A percentile compares a stretch with the other conserved stretches of the same genome.
phyloP scores from a whole-genome alignment of 2,888 invertebrate species.

The Nematopogon swammerdamellus region DNA sequence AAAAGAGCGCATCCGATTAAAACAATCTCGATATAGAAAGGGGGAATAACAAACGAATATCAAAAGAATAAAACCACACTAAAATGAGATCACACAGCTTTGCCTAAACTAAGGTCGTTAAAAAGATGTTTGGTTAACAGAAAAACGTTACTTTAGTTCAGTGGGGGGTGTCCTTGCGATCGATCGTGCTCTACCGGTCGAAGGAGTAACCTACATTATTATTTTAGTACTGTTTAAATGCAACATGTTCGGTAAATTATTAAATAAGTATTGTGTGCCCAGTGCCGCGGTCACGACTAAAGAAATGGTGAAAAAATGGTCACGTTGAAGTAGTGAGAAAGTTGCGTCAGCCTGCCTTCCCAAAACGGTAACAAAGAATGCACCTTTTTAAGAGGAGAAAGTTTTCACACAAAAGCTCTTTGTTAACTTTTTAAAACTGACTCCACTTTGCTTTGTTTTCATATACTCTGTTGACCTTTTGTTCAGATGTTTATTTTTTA shows the following conservation, averaged over 20 bases:
- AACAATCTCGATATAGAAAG: slow-evolving; percentile 21
- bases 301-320: too few species aligned
- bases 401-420: background rate
- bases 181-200: slow-evolving; percentile 29
- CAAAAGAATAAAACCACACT: slow-evolving; percentile 43
- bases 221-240: too few species aligned
- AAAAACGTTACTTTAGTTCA: slow-evolving; percentile 55
- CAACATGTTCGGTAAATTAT: too few species aligned
- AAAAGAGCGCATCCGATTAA: slow-evolving; percentile 37
- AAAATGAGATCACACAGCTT: slow-evolving; percentile 53
- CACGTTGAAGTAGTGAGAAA: background rate
- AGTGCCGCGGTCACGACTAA: too few species aligned
- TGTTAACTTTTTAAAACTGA: background rate
- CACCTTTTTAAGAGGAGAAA: background rate
- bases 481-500: too few species aligned
- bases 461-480: background rate
- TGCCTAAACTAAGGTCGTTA: slow-evolving; percentile 57
- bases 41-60: slow-evolving; percentile 46
- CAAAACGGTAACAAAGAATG: background rate
- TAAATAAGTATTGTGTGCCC: too few species aligned
- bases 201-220: background rate
- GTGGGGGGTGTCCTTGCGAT: slow-evolving; percentile 47
- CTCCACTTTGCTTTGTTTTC: background rate
- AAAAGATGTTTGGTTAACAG: slow-evolving; percentile 51
- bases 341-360: background rate